phyloP scores from a whole-genome alignment of 2,888 invertebrate genomes.

The Noctua pronuba region DNA sequence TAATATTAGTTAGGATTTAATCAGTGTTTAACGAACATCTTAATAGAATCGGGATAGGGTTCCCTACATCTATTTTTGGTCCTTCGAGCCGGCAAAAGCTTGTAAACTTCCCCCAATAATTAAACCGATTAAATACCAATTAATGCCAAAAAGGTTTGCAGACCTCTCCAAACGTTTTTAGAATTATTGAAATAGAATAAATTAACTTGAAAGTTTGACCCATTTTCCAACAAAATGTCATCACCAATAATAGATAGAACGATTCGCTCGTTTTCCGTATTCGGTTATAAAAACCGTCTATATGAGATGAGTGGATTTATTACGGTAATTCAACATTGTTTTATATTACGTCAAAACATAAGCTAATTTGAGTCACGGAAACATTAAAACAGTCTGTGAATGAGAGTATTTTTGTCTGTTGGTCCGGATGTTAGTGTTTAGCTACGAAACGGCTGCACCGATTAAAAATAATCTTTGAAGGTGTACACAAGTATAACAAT shows the following conservation, averaged over 20 bases:
- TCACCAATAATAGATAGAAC: conserved; percentile 1
- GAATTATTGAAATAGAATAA: not conserved
- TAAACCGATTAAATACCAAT: conserved; percentile 12
- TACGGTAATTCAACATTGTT: conserved; percentile 16
- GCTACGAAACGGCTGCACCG: conserved; percentile 9
- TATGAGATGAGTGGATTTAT: conserved; percentile 27
- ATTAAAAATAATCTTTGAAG: conserved; percentile 4
- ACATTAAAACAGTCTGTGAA: conserved; percentile 5
- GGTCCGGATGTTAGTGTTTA: conserved; percentile 38
- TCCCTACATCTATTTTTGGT: not conserved
- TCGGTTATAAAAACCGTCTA: not conserved
- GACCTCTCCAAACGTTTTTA: not conserved
- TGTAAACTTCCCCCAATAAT: not conserved
- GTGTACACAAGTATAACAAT: not conserved
- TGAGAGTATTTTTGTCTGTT: conserved; percentile 27
- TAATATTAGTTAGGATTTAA: too few relatives aligned
- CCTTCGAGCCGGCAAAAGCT: not conserved
- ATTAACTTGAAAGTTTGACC: conserved; percentile 11
- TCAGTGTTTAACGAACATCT: not conserved
- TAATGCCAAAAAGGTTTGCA: not conserved
- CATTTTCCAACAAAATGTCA: conserved; percentile 7
- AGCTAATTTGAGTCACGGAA: not conserved
- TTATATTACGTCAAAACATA: conserved; percentile 12
- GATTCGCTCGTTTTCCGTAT: not conserved
- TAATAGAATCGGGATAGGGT: not conserved